Base-by-base conservation (phyloP, 2,797 vertebrate species). In the Mormyrops attenuatus region DNA sequence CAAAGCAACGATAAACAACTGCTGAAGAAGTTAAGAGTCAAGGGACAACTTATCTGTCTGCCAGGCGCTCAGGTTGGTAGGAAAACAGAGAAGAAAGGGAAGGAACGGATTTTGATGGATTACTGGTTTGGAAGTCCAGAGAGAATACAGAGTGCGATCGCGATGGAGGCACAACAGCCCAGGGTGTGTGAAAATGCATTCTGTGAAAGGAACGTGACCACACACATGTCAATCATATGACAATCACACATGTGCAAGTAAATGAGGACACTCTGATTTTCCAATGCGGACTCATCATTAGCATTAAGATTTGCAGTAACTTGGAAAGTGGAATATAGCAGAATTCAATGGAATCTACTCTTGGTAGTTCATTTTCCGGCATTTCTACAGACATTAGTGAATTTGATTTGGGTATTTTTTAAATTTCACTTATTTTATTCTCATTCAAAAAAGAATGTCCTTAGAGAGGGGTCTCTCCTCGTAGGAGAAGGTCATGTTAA, bases 71-170 rank as follows among this genome's bases (percentile, higher is more conserved):
- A 52, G 26, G 4, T 30, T 30, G 49, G 17, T n/a, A 34, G 50
- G 6, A 26, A 30, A 34, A 38, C 26, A 89, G 91, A 90, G 92
- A 85, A 90, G 89, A 89, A 89, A 69, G 86, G 87, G 89, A 89
- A 60, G 57, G 91, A 91, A 88, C 69, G 3, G 73, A n/a, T 89
- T 86, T 91, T 92, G 91, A 94, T 88, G 87, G 91, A 93, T 91
- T 90, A 88, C 88, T 34, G 20, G 73, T 20, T 38, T 38, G 53
- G n/a, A 55, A 44, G 30, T 20, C 44, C 30, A 30, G 7, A 49
- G 73, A n/a, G 69, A 52, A 41, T 38, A 53, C 7, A 26, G 44
- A 80, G 17, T 47, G 30, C 5, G 60, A 53, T 20, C 5, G 38
- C 17, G 0, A 20, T n/a, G 5, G 38, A 63, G 11, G 34, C 4